phyloP scores from a whole-genome alignment of 1,140 invertebrate genomes.

The Caenorhabditis briggsae region DNA sequence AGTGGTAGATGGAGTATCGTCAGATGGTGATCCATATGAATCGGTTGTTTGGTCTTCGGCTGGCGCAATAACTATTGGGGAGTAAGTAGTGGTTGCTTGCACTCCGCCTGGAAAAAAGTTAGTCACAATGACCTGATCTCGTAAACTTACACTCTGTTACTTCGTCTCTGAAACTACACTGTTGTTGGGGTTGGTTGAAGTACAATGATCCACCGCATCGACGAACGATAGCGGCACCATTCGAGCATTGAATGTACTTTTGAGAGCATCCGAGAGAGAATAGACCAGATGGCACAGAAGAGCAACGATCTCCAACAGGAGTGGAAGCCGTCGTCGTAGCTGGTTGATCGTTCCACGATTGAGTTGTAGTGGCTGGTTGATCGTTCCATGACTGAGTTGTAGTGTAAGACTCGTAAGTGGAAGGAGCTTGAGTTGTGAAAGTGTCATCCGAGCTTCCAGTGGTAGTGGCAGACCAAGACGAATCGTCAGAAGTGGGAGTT shows the following conservation, averaged over 20 bases:
- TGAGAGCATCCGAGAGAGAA: slow-evolving; percentile 30
- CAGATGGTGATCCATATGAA: slow-evolving; percentile 4
- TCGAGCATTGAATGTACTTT: slow-evolving; percentile 40
- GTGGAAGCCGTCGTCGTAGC: background rate
- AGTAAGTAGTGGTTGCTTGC: background rate
- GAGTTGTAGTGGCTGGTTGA: background rate
- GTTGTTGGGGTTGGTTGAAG: background rate
- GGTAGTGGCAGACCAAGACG: background rate
- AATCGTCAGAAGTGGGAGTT: background rate
- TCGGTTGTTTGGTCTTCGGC: background rate
- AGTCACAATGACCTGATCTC: background rate
- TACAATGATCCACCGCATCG: background rate
- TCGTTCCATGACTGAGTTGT: slow-evolving; percentile 1
- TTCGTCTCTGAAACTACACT: background rate
- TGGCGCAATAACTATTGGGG: background rate
- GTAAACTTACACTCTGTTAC: background rate
- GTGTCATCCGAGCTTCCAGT: background rate
- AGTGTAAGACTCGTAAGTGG: background rate
- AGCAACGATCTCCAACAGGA: slow-evolving; percentile 1
- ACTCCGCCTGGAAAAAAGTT: background rate
- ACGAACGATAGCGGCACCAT: slow-evolving; percentile 7
- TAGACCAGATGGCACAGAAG: background rate
- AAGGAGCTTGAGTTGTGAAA: background rate
- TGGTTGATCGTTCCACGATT: background rate
- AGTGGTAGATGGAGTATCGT: background rate